A percentile compares a stretch with the other conserved stretches of the same genome.
Conservation (phyloP, 2,113 vertebrate species). For the Pogonocichla stellata region DNA sequence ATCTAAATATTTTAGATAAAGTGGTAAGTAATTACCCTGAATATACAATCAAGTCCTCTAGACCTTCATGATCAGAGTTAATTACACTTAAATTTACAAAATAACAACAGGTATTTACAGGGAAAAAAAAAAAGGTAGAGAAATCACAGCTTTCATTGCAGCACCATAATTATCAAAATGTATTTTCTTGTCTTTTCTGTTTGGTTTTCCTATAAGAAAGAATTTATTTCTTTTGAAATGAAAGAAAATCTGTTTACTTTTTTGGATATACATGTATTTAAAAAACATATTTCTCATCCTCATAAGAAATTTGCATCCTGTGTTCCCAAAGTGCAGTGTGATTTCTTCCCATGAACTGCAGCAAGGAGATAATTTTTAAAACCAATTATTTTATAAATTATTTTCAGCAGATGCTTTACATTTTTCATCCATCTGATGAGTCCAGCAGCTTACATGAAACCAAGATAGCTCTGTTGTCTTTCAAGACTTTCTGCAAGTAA, state of each 20-base stretch:
- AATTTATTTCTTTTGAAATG: not conserved
- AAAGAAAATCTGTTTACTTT: not conserved
- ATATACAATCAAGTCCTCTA: not conserved
- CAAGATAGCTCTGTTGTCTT: not conserved
- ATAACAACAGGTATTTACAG: not conserved
- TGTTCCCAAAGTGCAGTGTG: not conserved
- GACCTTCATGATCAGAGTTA: not conserved
- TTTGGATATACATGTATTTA: not conserved
- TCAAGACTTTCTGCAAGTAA: not conserved
- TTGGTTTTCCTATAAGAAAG: not conserved
- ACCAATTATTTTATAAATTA: constrained; percentile 28
- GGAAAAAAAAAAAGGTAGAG: not conserved
- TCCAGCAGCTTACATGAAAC: not conserved
- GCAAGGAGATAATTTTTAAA: constrained; percentile 2
- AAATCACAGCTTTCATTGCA: not conserved
- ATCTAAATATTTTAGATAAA: not conserved
- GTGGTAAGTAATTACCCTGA: not conserved
- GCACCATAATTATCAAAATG: not conserved
- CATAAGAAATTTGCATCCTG: constrained; percentile 22
- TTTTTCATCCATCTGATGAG: not conserved
- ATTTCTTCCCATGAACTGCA: constrained; percentile 32
- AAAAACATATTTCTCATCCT: not conserved
- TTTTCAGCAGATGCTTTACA: constrained; percentile 36
- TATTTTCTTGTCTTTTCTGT: not conserved
- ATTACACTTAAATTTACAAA: not conserved